Conservation (phyloP, 2,113 vertebrate species). For the Scartelaos histophorus region DNA sequence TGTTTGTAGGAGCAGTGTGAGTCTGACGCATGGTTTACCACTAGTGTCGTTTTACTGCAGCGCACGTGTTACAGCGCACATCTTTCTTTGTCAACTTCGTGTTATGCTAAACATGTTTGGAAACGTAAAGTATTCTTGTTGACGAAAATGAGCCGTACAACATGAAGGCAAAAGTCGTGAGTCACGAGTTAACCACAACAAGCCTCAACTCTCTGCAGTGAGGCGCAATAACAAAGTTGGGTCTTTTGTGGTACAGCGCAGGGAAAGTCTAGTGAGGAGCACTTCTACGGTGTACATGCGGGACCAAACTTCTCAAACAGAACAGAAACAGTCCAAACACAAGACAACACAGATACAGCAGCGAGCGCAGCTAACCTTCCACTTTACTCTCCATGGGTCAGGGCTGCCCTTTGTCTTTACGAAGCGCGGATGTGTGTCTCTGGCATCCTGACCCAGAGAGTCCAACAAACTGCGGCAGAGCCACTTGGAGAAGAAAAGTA, state of each 20-base stretch:
- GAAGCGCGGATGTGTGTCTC: conserved; percentile 75
- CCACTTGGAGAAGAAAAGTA: conserved; percentile 32
- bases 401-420: conserved; percentile 73
- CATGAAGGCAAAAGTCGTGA: conserved; percentile 36
- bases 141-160: conserved; percentile 10
- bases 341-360: conserved; percentile 29
- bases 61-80: background rate
- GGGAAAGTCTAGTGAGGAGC: conserved; percentile 10
- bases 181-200: conserved; percentile 55
- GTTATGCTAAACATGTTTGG: background rate
- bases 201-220: conserved; percentile 56
- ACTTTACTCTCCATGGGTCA: conserved; percentile 81
- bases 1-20: background rate
- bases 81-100: conserved; percentile 4
- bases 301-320: conserved; percentile 60
- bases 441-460: conserved; percentile 75
- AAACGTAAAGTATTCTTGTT: background rate
- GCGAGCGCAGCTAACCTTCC: conserved; percentile 81
- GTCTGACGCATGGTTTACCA: background rate
- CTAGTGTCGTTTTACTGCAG: conserved; percentile 13
- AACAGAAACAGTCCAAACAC: conserved; percentile 39
- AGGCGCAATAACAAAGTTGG: conserved; percentile 52
- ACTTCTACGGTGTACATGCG: conserved; percentile 36
- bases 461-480: conserved; percentile 58
- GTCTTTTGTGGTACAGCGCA: conserved; percentile 31